Evolutionary conservation across 1,140 invertebrate species (phyloP).

Genomic region (Thaumetopoea pityocampa): DNA sequence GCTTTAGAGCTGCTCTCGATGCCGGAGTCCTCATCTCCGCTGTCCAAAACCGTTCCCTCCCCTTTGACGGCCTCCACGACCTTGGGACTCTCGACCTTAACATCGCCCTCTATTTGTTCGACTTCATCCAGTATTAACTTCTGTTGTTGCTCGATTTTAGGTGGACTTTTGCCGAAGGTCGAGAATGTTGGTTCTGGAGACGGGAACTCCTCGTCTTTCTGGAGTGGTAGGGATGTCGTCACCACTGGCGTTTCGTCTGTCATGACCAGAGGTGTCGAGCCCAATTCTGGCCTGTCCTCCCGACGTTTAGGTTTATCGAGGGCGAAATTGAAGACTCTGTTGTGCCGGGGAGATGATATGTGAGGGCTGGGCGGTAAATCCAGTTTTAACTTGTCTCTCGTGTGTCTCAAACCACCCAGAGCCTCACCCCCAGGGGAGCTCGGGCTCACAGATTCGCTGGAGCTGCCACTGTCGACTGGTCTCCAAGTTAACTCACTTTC

Average conservation of each 20-base stretch:
- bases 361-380: slow-evolving; percentile 79
- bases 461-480: slow-evolving; percentile 54
- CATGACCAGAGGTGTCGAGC: slow-evolving; percentile 43
- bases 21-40: slow-evolving; percentile 78
- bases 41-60: slow-evolving; percentile 77
- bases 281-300: slow-evolving; percentile 19
- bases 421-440: slow-evolving; percentile 54
- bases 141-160: slow-evolving; percentile 28
- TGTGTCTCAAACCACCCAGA: slow-evolving; percentile 84
- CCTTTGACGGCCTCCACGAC: slow-evolving; percentile 66
- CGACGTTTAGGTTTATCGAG: slow-evolving; percentile 50
- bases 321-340: slow-evolving; percentile 59
- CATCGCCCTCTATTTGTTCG: slow-evolving; percentile 17
- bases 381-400: slow-evolving; percentile 82
- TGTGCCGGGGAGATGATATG: slow-evolving; percentile 50
- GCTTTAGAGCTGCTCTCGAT: slow-evolving; percentile 77
- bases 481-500: slow-evolving; percentile 36
- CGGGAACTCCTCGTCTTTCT: slow-evolving; percentile 31
- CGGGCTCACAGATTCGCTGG: slow-evolving; percentile 57
- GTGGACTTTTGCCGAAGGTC: slow-evolving; percentile 54
- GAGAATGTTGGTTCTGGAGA: slow-evolving; percentile 58
- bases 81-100: slow-evolving; percentile 31
- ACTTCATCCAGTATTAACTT: slow-evolving; percentile 48
- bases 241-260: slow-evolving; percentile 47
- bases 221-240: slow-evolving; percentile 28